A percentile compares a stretch with the other conserved stretches of the same genome.
These are phyloP conservation scores for Cyclopterus lumpus DNA, from an alignment of 2,797 vertebrate genomes.

Conservation along the genomic window DNA sequence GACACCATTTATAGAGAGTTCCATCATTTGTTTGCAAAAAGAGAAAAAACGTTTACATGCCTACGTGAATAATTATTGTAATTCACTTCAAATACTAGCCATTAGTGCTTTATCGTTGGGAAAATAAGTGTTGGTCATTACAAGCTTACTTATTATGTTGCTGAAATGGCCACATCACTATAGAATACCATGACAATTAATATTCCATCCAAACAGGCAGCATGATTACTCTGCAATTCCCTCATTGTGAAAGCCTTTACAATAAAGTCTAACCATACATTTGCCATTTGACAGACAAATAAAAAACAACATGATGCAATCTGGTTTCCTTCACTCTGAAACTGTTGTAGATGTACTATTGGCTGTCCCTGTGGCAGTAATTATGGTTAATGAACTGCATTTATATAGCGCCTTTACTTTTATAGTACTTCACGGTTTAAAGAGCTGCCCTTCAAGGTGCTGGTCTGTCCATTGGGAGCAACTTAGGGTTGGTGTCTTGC, in stretches of 20 bases:
- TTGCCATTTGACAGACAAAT: slow-evolving; percentile 54
- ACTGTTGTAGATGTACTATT: slow-evolving; percentile 45
- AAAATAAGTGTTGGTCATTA: slow-evolving; percentile 71
- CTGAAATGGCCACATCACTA: slow-evolving; percentile 67
- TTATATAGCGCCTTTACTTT: slow-evolving; percentile 3
- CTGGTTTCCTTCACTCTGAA: slow-evolving; percentile 61
- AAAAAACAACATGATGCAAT: slow-evolving; percentile 40
- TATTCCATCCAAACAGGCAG: slow-evolving; percentile 63
- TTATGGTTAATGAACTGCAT: slow-evolving; percentile 39
- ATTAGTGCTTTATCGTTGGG: slow-evolving; percentile 72
- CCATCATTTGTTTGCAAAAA: slow-evolving; percentile 71
- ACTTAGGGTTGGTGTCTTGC: neutral
- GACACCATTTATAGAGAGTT: slow-evolving; percentile 59
- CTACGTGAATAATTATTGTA: slow-evolving; percentile 83
- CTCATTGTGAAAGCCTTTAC: slow-evolving; percentile 67
- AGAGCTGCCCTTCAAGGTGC: neutral
- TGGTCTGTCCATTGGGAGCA: neutral
- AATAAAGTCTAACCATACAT: slow-evolving; percentile 68
- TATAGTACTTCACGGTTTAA: slow-evolving; percentile 6
- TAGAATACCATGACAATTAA: slow-evolving; percentile 67
- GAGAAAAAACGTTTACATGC: slow-evolving; percentile 72
- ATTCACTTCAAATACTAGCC: slow-evolving; percentile 75
- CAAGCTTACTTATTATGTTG: slow-evolving; percentile 71
- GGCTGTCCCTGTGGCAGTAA: slow-evolving; percentile 45
- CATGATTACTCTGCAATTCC: slow-evolving; percentile 55